Evolutionary conservation across 2,113 vertebrate species (phyloP), one percentile per base, ranked within the genome.

Genomic region (Tachuris rubrigastra): DNA sequence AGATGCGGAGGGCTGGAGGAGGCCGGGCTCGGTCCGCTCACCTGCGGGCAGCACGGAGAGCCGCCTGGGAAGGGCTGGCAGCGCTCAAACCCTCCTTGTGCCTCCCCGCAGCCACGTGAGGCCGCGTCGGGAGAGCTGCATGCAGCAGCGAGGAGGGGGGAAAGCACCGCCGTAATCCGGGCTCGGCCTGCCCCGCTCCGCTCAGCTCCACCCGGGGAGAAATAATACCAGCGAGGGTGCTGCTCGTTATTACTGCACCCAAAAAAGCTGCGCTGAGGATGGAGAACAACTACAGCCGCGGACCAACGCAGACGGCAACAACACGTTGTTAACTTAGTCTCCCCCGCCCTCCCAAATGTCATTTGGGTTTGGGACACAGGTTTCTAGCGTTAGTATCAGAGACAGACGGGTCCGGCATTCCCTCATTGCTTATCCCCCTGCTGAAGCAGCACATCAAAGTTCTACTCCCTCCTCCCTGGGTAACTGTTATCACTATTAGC

Each of bases 61-160:
- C 35, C 10, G 55, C 71, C 66, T 31, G 39, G 69, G 21, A 73
- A 73, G 33, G 25, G 93, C 95, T 83, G 50, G 77, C 71, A 37
- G 49, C n/a, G 67, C 56, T 85, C 85, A 23, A 63, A 78, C 75
- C 82, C 89, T 97, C 94, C 5, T 53, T 89, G 85, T 96, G 97
- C 87, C 65, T 84, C 88, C 90, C 53, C 56, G 93, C 81, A 81
- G 93, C 95, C 95, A 91, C 94, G 95, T 95, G 97, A 97, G 96
- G 87, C 97, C 95, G 97, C 97, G 91, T 90, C 92, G 72, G 95
- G 91, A 95, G 92, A 91, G 88, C 97, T 55, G 96, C 96, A 30
- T 76, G 62, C 72, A 67, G 95, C 96, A 16, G 77, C 49, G 59
- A 89, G 44, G 83, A 73, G 89, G 47, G 89, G 85, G 65, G n/a